phyloP scores from a whole-genome alignment of 2,888 invertebrate species.

The Willowsia nigromaculata region DNA sequence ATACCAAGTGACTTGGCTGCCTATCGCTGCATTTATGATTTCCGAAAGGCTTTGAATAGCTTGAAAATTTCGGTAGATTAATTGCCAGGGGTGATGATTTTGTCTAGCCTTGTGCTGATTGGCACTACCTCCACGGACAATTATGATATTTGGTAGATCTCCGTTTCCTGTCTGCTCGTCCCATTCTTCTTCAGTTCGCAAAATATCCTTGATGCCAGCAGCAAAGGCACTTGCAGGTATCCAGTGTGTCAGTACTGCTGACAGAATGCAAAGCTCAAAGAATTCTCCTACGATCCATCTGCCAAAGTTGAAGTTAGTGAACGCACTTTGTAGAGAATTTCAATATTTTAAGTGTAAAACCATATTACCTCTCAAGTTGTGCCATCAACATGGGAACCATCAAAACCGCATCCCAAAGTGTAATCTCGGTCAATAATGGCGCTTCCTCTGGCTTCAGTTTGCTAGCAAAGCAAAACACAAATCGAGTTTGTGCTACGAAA shows the following conservation, averaged over 20 bases:
- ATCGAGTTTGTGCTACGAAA: neutral
- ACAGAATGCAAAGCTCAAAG: constrained; percentile 7
- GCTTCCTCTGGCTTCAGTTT: neutral
- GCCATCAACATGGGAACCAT: neutral
- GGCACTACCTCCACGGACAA: neutral
- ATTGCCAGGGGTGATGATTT: neutral
- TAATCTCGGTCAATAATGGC: neutral
- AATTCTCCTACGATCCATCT: neutral
- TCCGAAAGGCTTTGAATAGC: constrained; percentile 11
- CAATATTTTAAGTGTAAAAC: neutral
- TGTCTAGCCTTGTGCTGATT: neutral
- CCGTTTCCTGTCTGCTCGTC: neutral
- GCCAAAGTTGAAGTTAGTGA: no score
- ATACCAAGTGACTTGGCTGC: constrained; percentile 43
- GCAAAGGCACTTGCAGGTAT: constrained; percentile 8
- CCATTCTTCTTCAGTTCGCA: neutral
- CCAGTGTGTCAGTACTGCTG: constrained; percentile 9
- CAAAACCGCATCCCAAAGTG: neutral
- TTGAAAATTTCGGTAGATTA: neutral
- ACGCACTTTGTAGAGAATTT: no score
- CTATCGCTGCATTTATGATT: constrained; percentile 11
- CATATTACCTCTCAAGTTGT: neutral
- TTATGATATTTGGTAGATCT: neutral
- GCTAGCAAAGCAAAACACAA: neutral
- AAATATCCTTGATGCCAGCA: neutral